These are phyloP conservation scores for Macropis europaea DNA, from an alignment of 2,888 invertebrate genomes.

Conservation along the genomic window DNA sequence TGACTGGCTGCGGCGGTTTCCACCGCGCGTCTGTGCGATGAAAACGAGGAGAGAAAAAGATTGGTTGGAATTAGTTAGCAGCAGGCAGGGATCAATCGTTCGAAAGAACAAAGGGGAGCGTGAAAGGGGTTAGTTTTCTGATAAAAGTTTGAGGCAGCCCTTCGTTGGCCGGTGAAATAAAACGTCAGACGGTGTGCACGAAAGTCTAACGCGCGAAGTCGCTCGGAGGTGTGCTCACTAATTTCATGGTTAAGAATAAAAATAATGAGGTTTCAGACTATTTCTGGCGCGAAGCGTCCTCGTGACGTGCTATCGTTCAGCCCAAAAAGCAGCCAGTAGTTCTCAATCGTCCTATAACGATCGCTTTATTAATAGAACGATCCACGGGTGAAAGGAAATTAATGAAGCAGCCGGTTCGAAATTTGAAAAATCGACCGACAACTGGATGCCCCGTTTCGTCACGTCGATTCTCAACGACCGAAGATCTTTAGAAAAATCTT, in stretches of 20 bases:
- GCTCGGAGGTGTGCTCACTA: slow-evolving; percentile 39
- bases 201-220: slow-evolving; percentile 13
- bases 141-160: slow-evolving; percentile 6
- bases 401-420: slow-evolving; percentile 1
- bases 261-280: slow-evolving; percentile 73
- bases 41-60: too few relatives aligned
- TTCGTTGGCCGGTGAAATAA: slow-evolving; percentile 14
- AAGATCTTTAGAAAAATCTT: too few relatives aligned
- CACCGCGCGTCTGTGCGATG: too few relatives aligned
- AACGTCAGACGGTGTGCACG: slow-evolving; percentile 31
- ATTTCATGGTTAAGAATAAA: slow-evolving; percentile 68
- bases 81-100: not conserved
- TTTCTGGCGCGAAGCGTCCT: slow-evolving; percentile 73
- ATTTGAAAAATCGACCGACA: slow-evolving; percentile 10
- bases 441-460: too few relatives aligned
- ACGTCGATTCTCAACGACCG: too few relatives aligned
- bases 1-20: too few relatives aligned
- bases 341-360: slow-evolving; percentile 65
- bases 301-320: slow-evolving; percentile 70
- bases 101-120: not conserved
- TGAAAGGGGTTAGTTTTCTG: not conserved
- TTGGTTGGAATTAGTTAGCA: too few relatives aligned
- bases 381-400: slow-evolving; percentile 17
- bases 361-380: slow-evolving; percentile 43
- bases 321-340: slow-evolving; percentile 62